These are phyloP conservation scores for Diplodus puntazzo DNA, from an alignment of 2,797 vertebrate species.

Conservation along the genomic window DNA sequence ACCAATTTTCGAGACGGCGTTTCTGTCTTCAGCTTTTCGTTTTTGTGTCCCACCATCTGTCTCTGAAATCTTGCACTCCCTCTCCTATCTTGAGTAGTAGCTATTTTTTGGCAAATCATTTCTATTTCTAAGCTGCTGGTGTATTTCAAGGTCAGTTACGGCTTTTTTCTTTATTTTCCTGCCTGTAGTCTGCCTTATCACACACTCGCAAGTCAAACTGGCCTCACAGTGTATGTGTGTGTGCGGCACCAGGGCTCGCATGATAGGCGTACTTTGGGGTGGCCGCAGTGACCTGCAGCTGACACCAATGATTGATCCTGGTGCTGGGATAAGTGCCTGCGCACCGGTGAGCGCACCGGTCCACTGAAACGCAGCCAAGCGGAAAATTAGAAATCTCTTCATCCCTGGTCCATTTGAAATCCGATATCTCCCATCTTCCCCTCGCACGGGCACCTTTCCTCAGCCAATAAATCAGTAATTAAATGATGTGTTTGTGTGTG, in stretches of 20 bases:
- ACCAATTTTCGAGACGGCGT: neutral
- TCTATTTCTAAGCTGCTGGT: constrained; percentile 33
- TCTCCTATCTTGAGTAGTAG: neutral
- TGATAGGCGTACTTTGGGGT: constrained; percentile 54
- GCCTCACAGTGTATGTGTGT: neutral
- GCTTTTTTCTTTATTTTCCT: constrained; percentile 32
- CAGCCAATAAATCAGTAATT: constrained; percentile 82
- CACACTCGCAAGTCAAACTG: neutral
- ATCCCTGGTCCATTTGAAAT: constrained; percentile 86
- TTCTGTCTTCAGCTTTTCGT: constrained; percentile 12
- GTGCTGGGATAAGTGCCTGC: constrained; percentile 75
- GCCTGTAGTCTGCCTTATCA: constrained; percentile 7
- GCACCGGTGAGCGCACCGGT: constrained; percentile 58
- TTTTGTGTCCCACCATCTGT: constrained; percentile 11
- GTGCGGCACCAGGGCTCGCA: constrained; percentile 17
- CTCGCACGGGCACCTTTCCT: constrained; percentile 61
- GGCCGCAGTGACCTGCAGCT: constrained; percentile 72
- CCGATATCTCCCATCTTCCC: constrained; percentile 79
- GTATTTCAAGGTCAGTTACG: constrained; percentile 46
- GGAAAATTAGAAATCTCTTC: constrained; percentile 90
- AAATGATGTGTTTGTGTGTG: constrained; percentile 75
- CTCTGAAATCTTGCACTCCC: constrained; percentile 5
- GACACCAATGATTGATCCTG: constrained; percentile 84
- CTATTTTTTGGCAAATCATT: neutral
- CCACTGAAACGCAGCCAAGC: constrained; percentile 83